Evolutionary conservation across 2,888 invertebrate genomes (phyloP), one percentile per base, ranked within the genome.

Genomic region (Gryllus longicercus): DNA sequence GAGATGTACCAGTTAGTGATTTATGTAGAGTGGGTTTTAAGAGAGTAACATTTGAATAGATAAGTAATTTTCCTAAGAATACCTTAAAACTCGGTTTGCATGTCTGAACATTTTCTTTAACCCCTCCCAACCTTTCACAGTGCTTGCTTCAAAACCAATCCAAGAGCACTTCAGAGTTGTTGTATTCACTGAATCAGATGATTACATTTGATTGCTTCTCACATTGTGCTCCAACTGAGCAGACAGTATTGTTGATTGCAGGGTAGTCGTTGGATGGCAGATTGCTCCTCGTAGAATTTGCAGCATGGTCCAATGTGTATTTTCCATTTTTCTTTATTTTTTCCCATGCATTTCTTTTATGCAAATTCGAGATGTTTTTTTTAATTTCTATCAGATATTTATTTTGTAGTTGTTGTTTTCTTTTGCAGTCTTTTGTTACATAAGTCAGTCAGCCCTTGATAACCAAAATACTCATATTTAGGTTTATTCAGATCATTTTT

Each of bases 21-120:
- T 63, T 63, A 63, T 63, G 63, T 63, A 63, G 63, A 18, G 78
- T 78, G 78, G 78, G 78, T 78, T 78, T 50, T 50, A 51, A 38
- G 38, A 38, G 38, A 38, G 38, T 38, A 38, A 38, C 38, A 38
- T 38, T 38, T 38, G 38, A 38, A 38, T 38, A 38, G 38, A 38
- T 38, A 8, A 38, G 38, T 38, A 38, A 38, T 38, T 38, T 38
- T 8, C 38, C 38, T 38, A 38, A 38, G 38, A 38, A 38, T 8
- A 38, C 38, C 38, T 38, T 38, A 38, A 8, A 38, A 38, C 38
- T 38, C 38, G 38, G 38, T 38, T 38, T 38, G 38, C 38, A 38
- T 38, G 38, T 38, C 38, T 38, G 38, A 38, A 38, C 38, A 38
- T 38, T 38, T 38, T 38, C 38, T 38, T 38, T 38, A 38, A 63